Base-by-base conservation (phyloP, 92 coral and sea anemone genomes). In the Bergia puertoricense region DNA sequence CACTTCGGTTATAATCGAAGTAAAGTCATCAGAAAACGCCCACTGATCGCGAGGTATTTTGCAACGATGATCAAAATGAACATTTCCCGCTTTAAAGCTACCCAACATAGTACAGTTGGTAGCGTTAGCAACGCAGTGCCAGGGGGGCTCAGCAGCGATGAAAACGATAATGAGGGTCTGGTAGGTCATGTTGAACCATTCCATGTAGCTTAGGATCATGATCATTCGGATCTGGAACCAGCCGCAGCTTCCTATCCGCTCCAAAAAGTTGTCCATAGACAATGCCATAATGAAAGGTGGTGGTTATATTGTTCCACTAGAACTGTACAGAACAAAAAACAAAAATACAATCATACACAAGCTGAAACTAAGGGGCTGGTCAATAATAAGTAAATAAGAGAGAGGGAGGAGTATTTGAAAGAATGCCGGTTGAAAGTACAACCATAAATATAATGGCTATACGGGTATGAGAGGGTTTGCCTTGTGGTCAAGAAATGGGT, bases 181-280 rank as follows among this genome's bases (percentile, higher is more conserved):
- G 45, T 74, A 74, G 77, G 77, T 74, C 77, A 74, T 74, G 77
- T 74, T 74, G 77, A 74, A 74, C 77, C 77, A 74, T 13, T 74
- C 77, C 77, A 74, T 74, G 44, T 74, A 74, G 77, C 77, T 74
- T 2, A 74, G 77, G 45, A 74, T 74, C 41, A 74, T 22, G 46
- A 74, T 74, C 77, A 74, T 74, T 36, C 77, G 77, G 77, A 74
- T 30, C 44, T 74, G 77, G 15, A 16, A 74, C 77, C 40, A 74
- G 44, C 77, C 77, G 18, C 77, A 74, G 77, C 77, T 74, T 22
- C 77, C 77, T 13, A 74, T 74, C 44, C 77, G 77, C 8, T 74
- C 46, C 41, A 74, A 39, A 14, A 74, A 36, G 2, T 39, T 18
- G 43, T 74, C 77, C 77, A 74, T 74, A 36, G 77, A 74, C 9